These are phyloP conservation scores for Aleiodes leptofemur DNA, from an alignment of 2,888 invertebrate genomes.

Conservation along the genomic window DNA sequence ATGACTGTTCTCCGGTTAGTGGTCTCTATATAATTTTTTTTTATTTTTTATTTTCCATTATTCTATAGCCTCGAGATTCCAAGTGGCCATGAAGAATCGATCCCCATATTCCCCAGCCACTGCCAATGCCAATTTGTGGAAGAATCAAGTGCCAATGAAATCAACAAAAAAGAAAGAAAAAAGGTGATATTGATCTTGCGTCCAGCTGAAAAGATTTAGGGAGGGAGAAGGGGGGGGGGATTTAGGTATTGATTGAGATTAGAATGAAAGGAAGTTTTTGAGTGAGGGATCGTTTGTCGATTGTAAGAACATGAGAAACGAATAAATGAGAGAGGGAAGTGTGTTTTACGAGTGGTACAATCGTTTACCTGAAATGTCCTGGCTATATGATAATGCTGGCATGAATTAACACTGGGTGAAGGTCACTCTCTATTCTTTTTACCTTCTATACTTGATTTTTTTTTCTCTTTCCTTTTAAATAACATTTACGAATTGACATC, in stretches of 20 bases:
- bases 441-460: too few relatives aligned
- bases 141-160: too few relatives aligned
- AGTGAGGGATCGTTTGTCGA: background rate
- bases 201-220: too few relatives aligned
- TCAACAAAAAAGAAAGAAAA: background rate
- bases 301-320: background rate
- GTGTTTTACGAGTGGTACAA: constrained; percentile 44
- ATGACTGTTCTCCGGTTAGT: constrained; percentile 47
- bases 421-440: constrained; percentile 57
- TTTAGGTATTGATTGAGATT: background rate
- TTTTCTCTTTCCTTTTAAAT: background rate
- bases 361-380: constrained; percentile 43
- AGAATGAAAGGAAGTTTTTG: background rate
- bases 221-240: background rate
- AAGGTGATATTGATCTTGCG: too few relatives aligned
- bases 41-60: constrained; percentile 28
- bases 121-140: too few relatives aligned
- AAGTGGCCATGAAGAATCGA: constrained; percentile 55
- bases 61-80: constrained; percentile 41
- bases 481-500: too few relatives aligned
- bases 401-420: constrained; percentile 71
- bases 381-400: constrained; percentile 64
- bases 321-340: constrained; percentile 23
- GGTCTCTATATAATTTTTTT: constrained; percentile 28
- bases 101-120: constrained; percentile 21